These are phyloP conservation scores for Narcine bancroftii DNA, from an alignment of 2,113 vertebrate species.

Conservation along the genomic window DNA sequence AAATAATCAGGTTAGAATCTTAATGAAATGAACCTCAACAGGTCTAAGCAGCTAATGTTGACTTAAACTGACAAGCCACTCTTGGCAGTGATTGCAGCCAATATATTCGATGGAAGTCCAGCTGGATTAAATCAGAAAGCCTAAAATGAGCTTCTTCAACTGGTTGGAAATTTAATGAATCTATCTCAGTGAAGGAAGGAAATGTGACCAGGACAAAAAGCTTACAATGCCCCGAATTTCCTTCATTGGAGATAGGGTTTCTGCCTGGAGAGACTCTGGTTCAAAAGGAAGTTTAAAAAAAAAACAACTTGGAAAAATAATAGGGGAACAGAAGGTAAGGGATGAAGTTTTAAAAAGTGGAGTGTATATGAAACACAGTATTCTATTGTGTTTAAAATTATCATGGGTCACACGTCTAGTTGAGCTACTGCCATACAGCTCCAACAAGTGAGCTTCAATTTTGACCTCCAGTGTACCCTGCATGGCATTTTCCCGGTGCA, in stretches of 20 bases:
- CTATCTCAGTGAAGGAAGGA: not conserved
- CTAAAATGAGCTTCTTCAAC: not conserved
- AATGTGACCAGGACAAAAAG: not conserved
- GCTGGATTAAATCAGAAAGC: not conserved
- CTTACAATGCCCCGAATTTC: not conserved
- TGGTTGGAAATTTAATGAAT: not conserved
- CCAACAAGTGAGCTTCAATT: too few relatives aligned
- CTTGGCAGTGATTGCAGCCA: not conserved
- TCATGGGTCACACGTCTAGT: too few relatives aligned
- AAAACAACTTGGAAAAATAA: too few relatives aligned
- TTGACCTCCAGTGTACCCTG: too few relatives aligned
- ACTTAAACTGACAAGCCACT: slow-evolving; percentile 2
- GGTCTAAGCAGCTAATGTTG: not conserved
- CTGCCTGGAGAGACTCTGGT: too few relatives aligned
- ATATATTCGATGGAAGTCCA: not conserved
- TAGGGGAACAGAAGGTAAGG: too few relatives aligned
- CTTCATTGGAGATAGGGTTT: not conserved
- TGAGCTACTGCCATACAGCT: too few relatives aligned
- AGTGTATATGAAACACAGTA: too few relatives aligned
- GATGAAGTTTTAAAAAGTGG: too few relatives aligned
- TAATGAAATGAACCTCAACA: slow-evolving; percentile 12
- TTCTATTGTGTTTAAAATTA: too few relatives aligned
- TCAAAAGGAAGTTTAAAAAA: too few relatives aligned
- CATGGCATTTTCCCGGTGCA: too few relatives aligned
- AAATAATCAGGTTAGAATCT: slow-evolving; percentile 22